Percentiles rank a stretch among this genome's conserved stretches.
Evolutionary conservation across 1,140 invertebrate genomes (phyloP).

Genomic region (Berghia stephanieae): DNA sequence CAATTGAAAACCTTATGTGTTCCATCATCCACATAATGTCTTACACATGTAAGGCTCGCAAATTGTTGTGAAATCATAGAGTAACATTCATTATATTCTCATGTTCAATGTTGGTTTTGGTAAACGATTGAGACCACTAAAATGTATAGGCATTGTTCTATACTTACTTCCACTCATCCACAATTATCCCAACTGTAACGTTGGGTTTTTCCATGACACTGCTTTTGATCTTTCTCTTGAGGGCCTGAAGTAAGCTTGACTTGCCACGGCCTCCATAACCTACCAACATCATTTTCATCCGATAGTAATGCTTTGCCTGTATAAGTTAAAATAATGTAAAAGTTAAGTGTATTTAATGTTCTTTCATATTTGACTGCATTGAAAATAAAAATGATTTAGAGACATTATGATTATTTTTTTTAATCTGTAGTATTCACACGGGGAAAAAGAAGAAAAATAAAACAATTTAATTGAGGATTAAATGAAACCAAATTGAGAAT

Average conservation of each 20-base stretch:
- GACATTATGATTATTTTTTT: too few species aligned
- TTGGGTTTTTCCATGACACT: slow-evolving; percentile 36
- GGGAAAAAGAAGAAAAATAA: too few species aligned
- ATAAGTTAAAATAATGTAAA: not conserved
- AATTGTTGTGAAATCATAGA: too few species aligned
- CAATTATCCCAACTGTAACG: slow-evolving; percentile 64
- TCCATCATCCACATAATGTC: too few species aligned
- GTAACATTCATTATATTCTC: too few species aligned
- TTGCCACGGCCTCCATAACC: slow-evolving; percentile 93
- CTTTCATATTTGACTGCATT: not conserved
- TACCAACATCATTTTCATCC: slow-evolving; percentile 98
- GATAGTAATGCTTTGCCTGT: slow-evolving; percentile 85
- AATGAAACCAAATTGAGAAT: too few species aligned
- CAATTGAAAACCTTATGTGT: too few species aligned
- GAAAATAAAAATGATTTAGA: not conserved
- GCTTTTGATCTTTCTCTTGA: slow-evolving; percentile 81
- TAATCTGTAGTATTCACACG: too few species aligned
- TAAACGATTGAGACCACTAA: not conserved
- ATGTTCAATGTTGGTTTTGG: not conserved
- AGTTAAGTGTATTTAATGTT: not conserved
- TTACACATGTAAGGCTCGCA: too few species aligned
- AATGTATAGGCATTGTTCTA: not conserved
- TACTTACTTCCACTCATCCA: slow-evolving; percentile 61
- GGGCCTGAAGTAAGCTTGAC: slow-evolving; percentile 89
- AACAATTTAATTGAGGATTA: too few species aligned